Evolutionary conservation across 2,888 invertebrate genomes (phyloP), one percentile per base, ranked within the genome.

Genomic region (Dicyrtoma fusca): DNA sequence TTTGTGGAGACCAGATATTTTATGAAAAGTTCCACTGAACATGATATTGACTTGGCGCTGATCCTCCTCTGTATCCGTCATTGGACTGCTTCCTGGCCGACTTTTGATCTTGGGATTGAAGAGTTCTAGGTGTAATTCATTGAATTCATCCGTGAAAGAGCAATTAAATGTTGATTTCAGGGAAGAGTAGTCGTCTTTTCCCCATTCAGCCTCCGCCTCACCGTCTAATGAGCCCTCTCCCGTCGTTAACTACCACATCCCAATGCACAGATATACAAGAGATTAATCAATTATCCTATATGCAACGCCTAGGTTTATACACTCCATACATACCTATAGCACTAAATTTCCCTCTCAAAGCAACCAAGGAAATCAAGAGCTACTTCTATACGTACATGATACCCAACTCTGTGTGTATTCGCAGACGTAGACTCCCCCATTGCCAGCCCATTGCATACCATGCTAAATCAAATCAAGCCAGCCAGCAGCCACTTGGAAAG

Each of bases 81-180:
- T 61, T 62, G 59, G 71, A 55, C 17, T 45, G 51, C 11, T 55
- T n/a, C 21, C 8, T n/a, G 51, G 11, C 51, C 66, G 47, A 68
- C 73, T 72, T 42, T 34, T 49, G 51, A 51, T 65, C 65, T 65
- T 68, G 17, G 71, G 72, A 63, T 69, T 70, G 61, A 68, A 64
- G 34, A 76, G 62, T 61, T 70, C 65, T 25, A 75, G 62, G 49
- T 75, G 73, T 47, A 75, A 73, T 69, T 72, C 69, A 64, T 69
- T 74, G 45, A 42, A 34, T 62, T 72, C 59, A 14, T 74, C 69
- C 23, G 73, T 72, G 65, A 75, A 72, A 69, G 79, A 77, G 74
- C 74, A 79, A 79, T 80, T 79, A 79, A 79, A 79, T 71, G 72
- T 76, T 69, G 78, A 77, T 66, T 77, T 75, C 66, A 80, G 68